phyloP scores from a whole-genome alignment of 2,113 vertebrate genomes.

The Manacus vitellinus region DNA sequence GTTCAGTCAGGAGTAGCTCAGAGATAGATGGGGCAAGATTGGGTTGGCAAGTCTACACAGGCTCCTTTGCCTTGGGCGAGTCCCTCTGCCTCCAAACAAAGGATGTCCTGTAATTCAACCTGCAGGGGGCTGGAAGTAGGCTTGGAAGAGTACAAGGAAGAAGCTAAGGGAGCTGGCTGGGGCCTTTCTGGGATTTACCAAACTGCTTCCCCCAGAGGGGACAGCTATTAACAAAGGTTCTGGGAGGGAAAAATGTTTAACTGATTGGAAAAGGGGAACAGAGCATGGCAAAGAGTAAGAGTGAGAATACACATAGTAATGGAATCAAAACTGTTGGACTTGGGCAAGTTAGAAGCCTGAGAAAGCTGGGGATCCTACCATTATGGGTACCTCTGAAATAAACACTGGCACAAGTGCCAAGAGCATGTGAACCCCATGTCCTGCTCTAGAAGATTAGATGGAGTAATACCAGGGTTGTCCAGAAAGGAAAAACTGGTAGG shows the following conservation, averaged over 20 bases:
- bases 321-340: neutral
- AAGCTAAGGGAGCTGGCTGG: neutral
- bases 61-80: neutral
- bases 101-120: neutral
- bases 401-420: neutral
- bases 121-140: neutral
- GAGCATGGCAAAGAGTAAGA: neutral
- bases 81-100: neutral
- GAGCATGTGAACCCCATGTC: neutral
- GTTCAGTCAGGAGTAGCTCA: neutral
- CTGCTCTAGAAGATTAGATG: neutral
- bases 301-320: neutral
- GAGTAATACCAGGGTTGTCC: neutral
- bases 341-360: neutral
- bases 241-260: neutral
- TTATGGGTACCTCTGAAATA: neutral
- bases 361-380: neutral
- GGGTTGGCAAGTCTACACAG: neutral
- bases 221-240: neutral
- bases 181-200: neutral
- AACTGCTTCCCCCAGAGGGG: neutral
- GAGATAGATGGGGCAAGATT: neutral
- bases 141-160: neutral
- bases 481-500: neutral
- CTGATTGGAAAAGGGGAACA: neutral